A percentile compares a stretch with the other conserved stretches of the same genome.
Conservation (phyloP, 2,797 vertebrate genomes). For the Strix occidentalis region DNA sequence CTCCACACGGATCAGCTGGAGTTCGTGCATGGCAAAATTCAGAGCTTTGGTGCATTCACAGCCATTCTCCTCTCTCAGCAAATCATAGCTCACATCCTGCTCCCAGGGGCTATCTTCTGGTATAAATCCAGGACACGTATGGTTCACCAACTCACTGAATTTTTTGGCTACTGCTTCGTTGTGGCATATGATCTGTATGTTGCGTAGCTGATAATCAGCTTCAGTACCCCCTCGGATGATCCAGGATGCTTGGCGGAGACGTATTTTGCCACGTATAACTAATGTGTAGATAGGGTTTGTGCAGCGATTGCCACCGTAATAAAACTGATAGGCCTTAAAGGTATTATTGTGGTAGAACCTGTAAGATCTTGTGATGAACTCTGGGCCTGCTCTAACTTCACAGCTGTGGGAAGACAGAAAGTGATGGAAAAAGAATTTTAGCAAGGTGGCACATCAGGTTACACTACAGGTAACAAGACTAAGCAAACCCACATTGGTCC, state of each 20-base stretch:
- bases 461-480: neutral
- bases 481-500: neutral
- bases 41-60: conserved; percentile 87
- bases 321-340: conserved; percentile 95
- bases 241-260: conserved; percentile 94
- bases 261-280: conserved; percentile 86
- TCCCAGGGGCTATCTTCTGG: conserved; percentile 77
- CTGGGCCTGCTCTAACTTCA: conserved; percentile 93
- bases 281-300: conserved; percentile 90
- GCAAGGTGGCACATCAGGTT: neutral
- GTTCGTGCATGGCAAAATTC: conserved; percentile 95
- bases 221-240: conserved; percentile 94
- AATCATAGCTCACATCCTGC: conserved; percentile 80
- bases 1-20: conserved; percentile 93
- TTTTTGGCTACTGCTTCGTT: conserved; percentile 79
- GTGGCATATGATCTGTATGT: conserved; percentile 86
- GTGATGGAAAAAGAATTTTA: neutral
- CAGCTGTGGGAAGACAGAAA: conserved; percentile 79
- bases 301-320: conserved; percentile 93
- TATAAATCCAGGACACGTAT: conserved; percentile 82
- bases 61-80: conserved; percentile 87
- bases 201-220: conserved; percentile 91
- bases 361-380: conserved; percentile 95
- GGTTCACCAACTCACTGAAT: conserved; percentile 83
- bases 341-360: conserved; percentile 91